Evolutionary conservation across 2,113 vertebrate species (phyloP).

Genomic region (Oxyruncus cristatus): DNA sequence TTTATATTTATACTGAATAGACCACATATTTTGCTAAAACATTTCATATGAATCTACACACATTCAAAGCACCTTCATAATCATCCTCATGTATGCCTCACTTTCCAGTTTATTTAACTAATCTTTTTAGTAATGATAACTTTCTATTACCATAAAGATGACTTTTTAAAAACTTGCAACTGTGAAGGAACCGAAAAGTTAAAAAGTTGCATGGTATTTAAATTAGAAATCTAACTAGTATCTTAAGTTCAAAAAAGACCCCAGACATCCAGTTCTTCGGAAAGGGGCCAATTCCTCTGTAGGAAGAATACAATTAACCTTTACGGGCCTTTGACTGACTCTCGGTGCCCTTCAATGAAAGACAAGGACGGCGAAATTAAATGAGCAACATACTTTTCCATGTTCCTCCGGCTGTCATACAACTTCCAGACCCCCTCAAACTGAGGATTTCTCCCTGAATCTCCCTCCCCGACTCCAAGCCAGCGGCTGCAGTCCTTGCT

Average conservation of each 20-base stretch:
- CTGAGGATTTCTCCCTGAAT: background rate
- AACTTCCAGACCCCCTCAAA: background rate
- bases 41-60: background rate
- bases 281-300: background rate
- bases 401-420: background rate
- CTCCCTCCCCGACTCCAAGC: background rate
- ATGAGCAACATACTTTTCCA: background rate
- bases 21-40: background rate
- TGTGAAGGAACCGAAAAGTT: background rate
- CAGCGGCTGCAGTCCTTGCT: background rate
- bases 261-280: background rate
- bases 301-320: background rate
- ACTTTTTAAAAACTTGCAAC: background rate
- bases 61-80: background rate
- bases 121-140: background rate
- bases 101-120: background rate
- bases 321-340: background rate
- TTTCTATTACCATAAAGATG: background rate
- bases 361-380: background rate
- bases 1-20: background rate
- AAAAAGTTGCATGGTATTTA: background rate
- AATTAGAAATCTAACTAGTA: background rate
- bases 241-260: background rate
- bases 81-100: background rate
- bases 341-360: background rate